Base-by-base conservation (phyloP, 2,888 invertebrate genomes). In the Pelosia muscerda region DNA sequence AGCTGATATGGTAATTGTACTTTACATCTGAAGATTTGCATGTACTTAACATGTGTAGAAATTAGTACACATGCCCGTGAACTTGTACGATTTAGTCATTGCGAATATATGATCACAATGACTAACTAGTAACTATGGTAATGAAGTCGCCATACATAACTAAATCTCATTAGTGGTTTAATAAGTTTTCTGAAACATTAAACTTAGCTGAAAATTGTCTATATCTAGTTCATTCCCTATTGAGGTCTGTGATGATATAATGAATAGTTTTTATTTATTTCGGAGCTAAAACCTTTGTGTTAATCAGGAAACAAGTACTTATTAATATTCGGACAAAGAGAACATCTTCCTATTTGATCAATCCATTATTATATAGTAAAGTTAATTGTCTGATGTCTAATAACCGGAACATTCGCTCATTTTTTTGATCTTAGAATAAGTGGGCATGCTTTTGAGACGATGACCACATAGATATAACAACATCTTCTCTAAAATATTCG, bases 101-200 rank as follows among this genome's bases (percentile, higher is more conserved):
- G n/a, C n/a, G 10, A 15, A 2, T 38, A 3, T 38, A 38, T 38
- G 4, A 13, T 11, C 11, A 34, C 34, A 34, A 34, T 11, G 34
- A 34, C 38, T 31, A 31, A 3, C 31, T 38, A 38, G 38, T 55
- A 25, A 56, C 38, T 25, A 58, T 22, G n/a, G 26, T 22, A 49
- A 31, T 49, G 59, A 72, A 65, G 13, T 23, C 5, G 15, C 26
- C 63, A 8, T 42, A 72, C 66, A 63, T 63, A 25, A 60, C 54
- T 34, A 38, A 56, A 60, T 63, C 49, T 69, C 26, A 23, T 63
- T 66, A 72, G 63, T 77, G 31, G 22, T 19, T 19, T 4, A 42
- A 42, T 42, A 42, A 42, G 6, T 15, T 3, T 26, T 58, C 57
- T 56, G 25, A 26, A 23, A 26, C n/a, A 15, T 28, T 19, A 28